phyloP scores from a whole-genome alignment of 2,888 invertebrate genomes.

The Agrochola macilenta region DNA sequence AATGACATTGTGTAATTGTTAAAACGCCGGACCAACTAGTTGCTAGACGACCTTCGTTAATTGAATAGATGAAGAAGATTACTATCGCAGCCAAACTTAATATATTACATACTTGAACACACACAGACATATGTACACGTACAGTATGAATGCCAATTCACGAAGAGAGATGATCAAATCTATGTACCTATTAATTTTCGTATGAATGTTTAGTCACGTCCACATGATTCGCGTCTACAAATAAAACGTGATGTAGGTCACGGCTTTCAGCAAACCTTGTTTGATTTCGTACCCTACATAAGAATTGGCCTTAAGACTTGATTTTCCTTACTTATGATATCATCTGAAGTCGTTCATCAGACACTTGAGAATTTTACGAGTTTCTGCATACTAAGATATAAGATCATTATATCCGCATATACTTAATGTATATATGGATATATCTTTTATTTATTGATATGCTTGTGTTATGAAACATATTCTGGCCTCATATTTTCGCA shows the following conservation, averaged over 20 bases:
- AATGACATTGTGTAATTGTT: constrained; percentile 44
- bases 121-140: background rate
- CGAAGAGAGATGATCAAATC: constrained; percentile 51
- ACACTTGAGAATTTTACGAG: background rate
- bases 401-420: too few species aligned
- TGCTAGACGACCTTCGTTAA: constrained; percentile 43
- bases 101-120: constrained; percentile 15
- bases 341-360: constrained; percentile 16
- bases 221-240: constrained; percentile 80
- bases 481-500: constrained; percentile 31
- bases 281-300: constrained; percentile 68
- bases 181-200: constrained; percentile 60
- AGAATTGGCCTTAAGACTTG: constrained; percentile 65
- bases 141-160: constrained; percentile 41
- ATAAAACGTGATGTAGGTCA: constrained; percentile 86
- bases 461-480: constrained; percentile 15
- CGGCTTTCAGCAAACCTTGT: constrained; percentile 82
- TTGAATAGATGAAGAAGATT: constrained; percentile 47
- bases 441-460: constrained; percentile 4
- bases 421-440: background rate
- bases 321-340: constrained; percentile 68
- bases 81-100: constrained; percentile 30
- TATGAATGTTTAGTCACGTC: constrained; percentile 57
- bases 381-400: background rate
- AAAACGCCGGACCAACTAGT: constrained; percentile 33